These are phyloP conservation scores for Parapsyche elsis DNA, from an alignment of 1,140 invertebrate genomes.

Conservation along the genomic window DNA sequence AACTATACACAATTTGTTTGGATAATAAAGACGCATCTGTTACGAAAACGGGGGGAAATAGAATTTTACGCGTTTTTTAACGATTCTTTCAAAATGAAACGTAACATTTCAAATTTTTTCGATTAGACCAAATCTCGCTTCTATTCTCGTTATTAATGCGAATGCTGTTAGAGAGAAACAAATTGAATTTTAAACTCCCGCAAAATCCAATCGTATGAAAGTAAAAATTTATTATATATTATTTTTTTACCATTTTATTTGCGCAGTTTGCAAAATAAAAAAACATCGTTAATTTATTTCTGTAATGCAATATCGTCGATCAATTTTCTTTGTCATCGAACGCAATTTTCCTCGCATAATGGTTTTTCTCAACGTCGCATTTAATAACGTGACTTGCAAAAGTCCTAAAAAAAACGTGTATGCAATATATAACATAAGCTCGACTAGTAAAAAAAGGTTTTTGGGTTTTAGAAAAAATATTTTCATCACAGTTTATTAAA, in stretches of 20 bases:
- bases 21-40: conserved; percentile 48
- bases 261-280: too few species aligned
- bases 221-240: not conserved
- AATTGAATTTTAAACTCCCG: not conserved
- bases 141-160: not conserved
- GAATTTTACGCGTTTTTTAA: conserved; percentile 2
- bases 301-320: conserved; percentile 10
- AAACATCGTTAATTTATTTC: not conserved
- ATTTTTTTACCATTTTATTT: not conserved
- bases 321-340: conserved; percentile 24
- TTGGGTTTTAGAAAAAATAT: too few species aligned
- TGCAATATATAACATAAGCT: too few species aligned
- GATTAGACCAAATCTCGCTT: not conserved
- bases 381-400: conserved; percentile 5
- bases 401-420: not conserved
- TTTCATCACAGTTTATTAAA: too few species aligned
- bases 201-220: not conserved
- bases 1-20: conserved; percentile 48
- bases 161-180: not conserved
- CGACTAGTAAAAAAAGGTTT: too few species aligned
- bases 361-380: not conserved
- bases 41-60: not conserved
- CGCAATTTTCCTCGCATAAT: not conserved
- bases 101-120: not conserved
- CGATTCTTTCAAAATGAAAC: not conserved